Evolutionary conservation across 1,140 invertebrate species (phyloP).

Genomic region (Drosophila baimaii): DNA sequence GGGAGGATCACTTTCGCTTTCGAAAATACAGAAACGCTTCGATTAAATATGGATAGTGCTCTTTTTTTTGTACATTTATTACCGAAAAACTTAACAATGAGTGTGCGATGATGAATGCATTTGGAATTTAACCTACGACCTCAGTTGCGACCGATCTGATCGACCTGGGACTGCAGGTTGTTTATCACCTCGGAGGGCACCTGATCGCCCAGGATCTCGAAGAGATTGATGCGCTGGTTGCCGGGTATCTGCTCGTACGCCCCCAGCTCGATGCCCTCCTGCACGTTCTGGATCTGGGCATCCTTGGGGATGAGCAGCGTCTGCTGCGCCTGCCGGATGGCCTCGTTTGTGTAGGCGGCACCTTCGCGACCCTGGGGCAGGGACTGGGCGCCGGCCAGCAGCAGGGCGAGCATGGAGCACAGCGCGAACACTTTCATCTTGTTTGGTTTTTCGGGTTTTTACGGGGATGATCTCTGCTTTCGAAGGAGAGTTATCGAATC

Average conservation of each 20-base stretch:
- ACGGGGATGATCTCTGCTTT: slow-evolving; percentile 21
- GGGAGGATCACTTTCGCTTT: slow-evolving; percentile 70
- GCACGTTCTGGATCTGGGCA: slow-evolving; percentile 92
- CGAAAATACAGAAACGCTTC: slow-evolving; percentile 40
- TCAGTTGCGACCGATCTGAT: slow-evolving; percentile 90
- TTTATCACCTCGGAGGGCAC: slow-evolving; percentile 94
- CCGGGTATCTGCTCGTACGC: slow-evolving; percentile 93
- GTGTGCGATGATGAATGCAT: slow-evolving; percentile 41
- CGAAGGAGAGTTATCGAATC: neutral
- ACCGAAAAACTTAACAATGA: slow-evolving; percentile 73
- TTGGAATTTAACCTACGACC: slow-evolving; percentile 31
- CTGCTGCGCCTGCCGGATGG: slow-evolving; percentile 93
- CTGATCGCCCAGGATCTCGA: slow-evolving; percentile 91
- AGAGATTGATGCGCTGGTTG: slow-evolving; percentile 91
- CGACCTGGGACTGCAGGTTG: slow-evolving; percentile 92
- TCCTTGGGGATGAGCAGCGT: slow-evolving; percentile 93
- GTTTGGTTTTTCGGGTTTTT: slow-evolving; percentile 12
- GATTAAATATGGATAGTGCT: slow-evolving; percentile 55
- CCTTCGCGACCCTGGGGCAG: slow-evolving; percentile 90
- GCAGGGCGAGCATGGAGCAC: slow-evolving; percentile 76
- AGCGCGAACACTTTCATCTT: slow-evolving; percentile 84
- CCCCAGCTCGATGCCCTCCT: slow-evolving; percentile 92
- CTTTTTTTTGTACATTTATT: slow-evolving; percentile 46
- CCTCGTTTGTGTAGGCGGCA: slow-evolving; percentile 91
- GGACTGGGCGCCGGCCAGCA: slow-evolving; percentile 85